Evolutionary conservation across 2,797 vertebrate genomes (phyloP).

Genomic region (Syngnathus acus): DNA sequence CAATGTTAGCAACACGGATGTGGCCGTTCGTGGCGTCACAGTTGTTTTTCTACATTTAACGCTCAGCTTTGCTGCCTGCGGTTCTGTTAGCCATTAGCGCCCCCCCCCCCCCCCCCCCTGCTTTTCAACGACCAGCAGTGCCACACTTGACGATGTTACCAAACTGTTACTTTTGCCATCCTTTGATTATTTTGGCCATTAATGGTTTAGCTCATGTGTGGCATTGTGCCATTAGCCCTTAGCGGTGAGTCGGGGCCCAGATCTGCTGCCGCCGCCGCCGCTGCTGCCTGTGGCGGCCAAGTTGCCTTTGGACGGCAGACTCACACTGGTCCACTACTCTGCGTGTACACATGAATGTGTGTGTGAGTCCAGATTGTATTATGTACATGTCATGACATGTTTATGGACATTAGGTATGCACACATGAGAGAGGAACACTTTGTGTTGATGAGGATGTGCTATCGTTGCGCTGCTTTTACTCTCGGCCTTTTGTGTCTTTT

Average conservation of each 20-base stretch:
- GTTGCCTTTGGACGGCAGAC: conserved; percentile 60
- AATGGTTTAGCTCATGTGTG: not conserved
- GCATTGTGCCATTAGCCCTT: not conserved
- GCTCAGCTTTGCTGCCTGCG: not conserved
- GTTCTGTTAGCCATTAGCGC: not conserved
- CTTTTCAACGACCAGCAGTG: too few species aligned
- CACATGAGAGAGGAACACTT: not conserved
- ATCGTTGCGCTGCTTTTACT: conserved; percentile 3
- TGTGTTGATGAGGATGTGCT: not conserved
- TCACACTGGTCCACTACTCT: conserved; percentile 51
- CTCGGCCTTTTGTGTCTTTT: not conserved
- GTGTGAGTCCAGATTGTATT: conserved; percentile 4
- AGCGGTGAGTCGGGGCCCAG: not conserved
- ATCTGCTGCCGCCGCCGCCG: not conserved
- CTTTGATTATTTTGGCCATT: too few species aligned
- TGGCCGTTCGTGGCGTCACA: not conserved
- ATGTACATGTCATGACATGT: not conserved
- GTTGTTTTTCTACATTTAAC: not conserved
- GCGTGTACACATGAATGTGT: conserved; percentile 23
- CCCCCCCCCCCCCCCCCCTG: too few species aligned
- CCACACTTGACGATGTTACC: too few species aligned
- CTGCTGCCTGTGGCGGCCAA: conserved; percentile 17
- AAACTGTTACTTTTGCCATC: not conserved
- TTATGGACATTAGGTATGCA: conserved; percentile 1
- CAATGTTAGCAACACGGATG: not conserved